Conservation (phyloP, 30 jellyfish, hydroid and myxozoan species). For the Chrysaora quinquecirrha region DNA sequence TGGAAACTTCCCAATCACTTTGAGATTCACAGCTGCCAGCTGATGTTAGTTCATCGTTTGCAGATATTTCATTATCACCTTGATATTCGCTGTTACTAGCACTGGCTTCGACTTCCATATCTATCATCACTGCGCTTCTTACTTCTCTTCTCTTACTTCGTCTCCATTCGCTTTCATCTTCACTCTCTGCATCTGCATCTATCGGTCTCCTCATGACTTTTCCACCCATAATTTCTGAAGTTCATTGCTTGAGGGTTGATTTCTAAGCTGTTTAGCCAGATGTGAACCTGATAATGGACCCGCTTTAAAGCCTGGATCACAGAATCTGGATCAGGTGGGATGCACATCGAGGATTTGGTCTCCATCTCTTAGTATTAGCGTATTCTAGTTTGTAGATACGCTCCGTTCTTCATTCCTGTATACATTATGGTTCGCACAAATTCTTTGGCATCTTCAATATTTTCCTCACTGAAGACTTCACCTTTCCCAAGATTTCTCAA, state of each 20-base stretch:
- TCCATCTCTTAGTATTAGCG: background rate
- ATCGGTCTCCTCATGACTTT: background rate
- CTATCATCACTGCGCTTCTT: conserved; percentile 5
- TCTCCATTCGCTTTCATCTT: background rate
- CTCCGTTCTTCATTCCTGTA: conserved; percentile 19
- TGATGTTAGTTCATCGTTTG: background rate
- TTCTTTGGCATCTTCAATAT: conserved; percentile 7
- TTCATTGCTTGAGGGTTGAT: background rate
- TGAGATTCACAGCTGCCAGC: background rate
- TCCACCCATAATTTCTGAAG: conserved; percentile 43
- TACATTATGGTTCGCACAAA: conserved; percentile 36
- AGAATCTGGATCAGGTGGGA: conserved; percentile 70
- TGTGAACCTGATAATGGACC: conserved; percentile 39
- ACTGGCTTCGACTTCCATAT: background rate
- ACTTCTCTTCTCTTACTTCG: background rate
- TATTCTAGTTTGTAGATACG: conserved; percentile 47
- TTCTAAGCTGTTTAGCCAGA: conserved; percentile 26
- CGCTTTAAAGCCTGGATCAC: conserved; percentile 52
- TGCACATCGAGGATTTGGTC: conserved; percentile 19
- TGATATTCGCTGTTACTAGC: background rate
- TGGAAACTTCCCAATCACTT: conserved; percentile 31
- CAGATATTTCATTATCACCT: conserved; percentile 16
- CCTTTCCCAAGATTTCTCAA: conserved; percentile 12
- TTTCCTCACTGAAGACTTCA: background rate
- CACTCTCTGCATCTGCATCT: conserved; percentile 1